Evolutionary conservation across 92 coral and sea anemone genomes (phyloP), one percentile per base, ranked within the genome.

Genomic region (Porites lobata): DNA sequence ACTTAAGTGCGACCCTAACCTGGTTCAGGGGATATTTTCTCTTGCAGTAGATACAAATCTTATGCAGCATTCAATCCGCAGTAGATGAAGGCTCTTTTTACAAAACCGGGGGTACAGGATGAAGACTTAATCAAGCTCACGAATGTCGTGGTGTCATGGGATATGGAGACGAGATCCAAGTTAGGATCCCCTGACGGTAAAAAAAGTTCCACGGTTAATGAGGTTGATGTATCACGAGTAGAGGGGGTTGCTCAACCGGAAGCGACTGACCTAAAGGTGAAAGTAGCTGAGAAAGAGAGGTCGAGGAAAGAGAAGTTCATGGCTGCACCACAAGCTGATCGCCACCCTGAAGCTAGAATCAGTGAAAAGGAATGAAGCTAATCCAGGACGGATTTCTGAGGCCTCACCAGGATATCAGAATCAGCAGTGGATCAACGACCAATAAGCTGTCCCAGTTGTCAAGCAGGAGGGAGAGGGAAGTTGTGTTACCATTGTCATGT

Each of bases 1-100:
- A 3, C 26, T 91, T 43, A 67, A 88, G 38, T 88, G 86, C 59
- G 90, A 81, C 61, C 79, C 90, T 1, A 76, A 21, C 1, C 84
- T 64, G 58, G 88, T 85, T 11, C 90, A 86, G 69, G 80, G 86
- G 9, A 65, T 93, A 83, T 90, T 93, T 56, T 66, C 87, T 1
- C 82, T 32, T 5, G 53, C 92, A 24, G 87, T 91, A 12, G 96
- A 94, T 38, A 91, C 96, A 5, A 91, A 94, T 12, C 32, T 89
- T 63, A 90, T 54, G 17, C 81, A 88, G 32, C 91, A 94, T 18
- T 71, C 75, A 6, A 86, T 91, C 17, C 72, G 88, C 9, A 69
- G 77, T 7, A 91, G 90, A 66, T 9, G 84, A 4, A 77, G 95
- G 13, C 92, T 87, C 13, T 72, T 72, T 67, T 81, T 94, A 21